Base-by-base conservation (phyloP, 2,797 vertebrate genomes). In the Oophaga sylvatica region DNA sequence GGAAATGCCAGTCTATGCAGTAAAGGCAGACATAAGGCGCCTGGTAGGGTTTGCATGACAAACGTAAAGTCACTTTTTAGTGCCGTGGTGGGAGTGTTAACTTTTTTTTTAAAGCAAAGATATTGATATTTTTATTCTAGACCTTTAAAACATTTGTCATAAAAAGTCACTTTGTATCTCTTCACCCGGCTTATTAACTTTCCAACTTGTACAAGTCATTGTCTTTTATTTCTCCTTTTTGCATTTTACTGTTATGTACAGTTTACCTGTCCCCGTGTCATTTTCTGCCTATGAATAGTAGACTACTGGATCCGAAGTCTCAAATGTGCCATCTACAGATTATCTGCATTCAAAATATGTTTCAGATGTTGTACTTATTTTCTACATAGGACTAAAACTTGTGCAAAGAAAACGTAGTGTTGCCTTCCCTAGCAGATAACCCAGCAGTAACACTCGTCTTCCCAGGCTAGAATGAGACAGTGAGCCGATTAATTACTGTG, bases 301-400 rank as follows among this genome's bases (percentile, higher is more conserved):
- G 75, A 56, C 45, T 26, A 77, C 53, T 56, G 22, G 26, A 77
- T 56, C 4, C 56, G 19, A 73, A 48, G 16, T 77, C 45, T 77
- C 73, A 77, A 26, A 77, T 16, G 73, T 77, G 48, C 53, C 48
- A 26, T 56, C 22, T 76, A 20, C 45, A n/a, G 41, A 22, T 77
- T 77, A 56, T 77, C 45, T 77, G 48, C 45, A 56, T 77, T n/a
- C 16, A 53, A 77, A 77, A 26, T 11, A 56, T 76, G 45, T 76
- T 53, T 76, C 3, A 6, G 6, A 11, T 75, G 19, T 3, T 48
- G 20, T 12, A 75, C 41, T n/a, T 71, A 70, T 71, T 41, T 71
- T 45, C 70, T 22, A 31, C 26, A 68, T 31, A 68, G 29, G 26
- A 75, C 22, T 48, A 48, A 45, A 75, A 22, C 1, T 75, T 19